These are phyloP conservation scores for Pteromalus puparum DNA, from an alignment of 1,140 invertebrate species.

Conservation along the genomic window DNA sequence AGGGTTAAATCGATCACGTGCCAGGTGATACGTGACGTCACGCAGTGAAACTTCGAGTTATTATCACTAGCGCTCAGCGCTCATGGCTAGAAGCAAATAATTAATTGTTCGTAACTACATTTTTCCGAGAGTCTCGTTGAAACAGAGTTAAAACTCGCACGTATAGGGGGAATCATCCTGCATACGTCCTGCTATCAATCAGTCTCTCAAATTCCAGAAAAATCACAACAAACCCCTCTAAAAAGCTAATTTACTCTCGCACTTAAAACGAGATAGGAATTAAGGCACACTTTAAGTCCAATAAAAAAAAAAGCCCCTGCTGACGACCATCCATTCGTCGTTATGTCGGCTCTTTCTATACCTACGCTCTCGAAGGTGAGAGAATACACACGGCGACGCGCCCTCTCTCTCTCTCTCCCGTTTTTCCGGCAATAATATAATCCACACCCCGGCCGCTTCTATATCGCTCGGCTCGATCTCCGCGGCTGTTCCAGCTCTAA, in stretches of 20 bases:
- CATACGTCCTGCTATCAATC: not conserved
- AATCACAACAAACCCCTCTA: not conserved
- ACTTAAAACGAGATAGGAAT: not conserved
- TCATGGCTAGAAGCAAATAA: too few species aligned
- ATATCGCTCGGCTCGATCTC: not conserved
- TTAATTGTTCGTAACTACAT: not conserved
- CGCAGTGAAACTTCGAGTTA: not conserved
- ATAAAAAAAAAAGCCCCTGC: not conserved
- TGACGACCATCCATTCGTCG: not conserved
- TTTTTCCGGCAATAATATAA: slow-evolving; percentile 13
- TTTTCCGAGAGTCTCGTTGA: too few species aligned
- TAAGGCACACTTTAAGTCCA: not conserved
- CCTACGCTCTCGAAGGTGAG: not conserved
- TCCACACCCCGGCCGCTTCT: slow-evolving; percentile 10
- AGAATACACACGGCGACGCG: not conserved
- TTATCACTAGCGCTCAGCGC: not conserved
- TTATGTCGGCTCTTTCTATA: not conserved
- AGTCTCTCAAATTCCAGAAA: not conserved
- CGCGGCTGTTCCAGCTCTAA: not conserved
- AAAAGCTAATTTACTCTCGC: not conserved
- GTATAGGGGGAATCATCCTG: too few species aligned
- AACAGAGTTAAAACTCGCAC: too few species aligned
- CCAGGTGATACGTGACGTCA: slow-evolving; percentile 7
- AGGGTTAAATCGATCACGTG: slow-evolving; percentile 34
- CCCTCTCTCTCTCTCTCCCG: not conserved